Base-by-base conservation (phyloP, 2,888 invertebrate species). In the Patella pellucida region DNA sequence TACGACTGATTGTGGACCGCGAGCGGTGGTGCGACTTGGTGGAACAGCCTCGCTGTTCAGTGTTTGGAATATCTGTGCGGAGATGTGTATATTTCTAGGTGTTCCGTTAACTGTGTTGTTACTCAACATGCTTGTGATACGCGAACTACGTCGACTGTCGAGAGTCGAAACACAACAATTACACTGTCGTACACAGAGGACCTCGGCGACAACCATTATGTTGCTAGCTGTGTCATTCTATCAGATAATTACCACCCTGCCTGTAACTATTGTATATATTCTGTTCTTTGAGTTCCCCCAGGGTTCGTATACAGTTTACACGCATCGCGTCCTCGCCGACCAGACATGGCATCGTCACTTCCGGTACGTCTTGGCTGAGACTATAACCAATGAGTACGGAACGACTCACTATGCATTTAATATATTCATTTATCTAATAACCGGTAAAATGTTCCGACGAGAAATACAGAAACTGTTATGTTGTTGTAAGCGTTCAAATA, bases 361-460 rank as follows among this genome's bases (percentile, higher is more conserved):
- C 54, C 81, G 80, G 1, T 90, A 88, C 81, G 78, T 79, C 50
- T 77, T 85, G 7, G 80, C 85, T 1, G 79, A 86, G 68, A 80
- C 82, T 1, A 78, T 89, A 23, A 83, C 89, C 19, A 85, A 88
- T 69, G 88, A 89, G 75, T 83, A 89, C 62, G 89, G 89, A 52
- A 87, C 88, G 74, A 89, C 90, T 1, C 90, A 90, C 77, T 90
- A 88, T 81, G 90, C 90, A 68, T 86, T 86, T 72, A 90, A 90
- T 76, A 88, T 91, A 80, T 88, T 87, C 79, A 90, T 91, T 72
- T 91, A 91, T 75, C 72, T 89, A 14, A 80, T 87, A 62, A 91
- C 90, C 1, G 91, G 91, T 3, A 88, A 88, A 77, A 82, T 87
- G 73, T 91, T 91, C 76, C 80, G 91, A 16, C 84, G 86, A 50